Evolutionary conservation across 30 jellyfish, hydroid and myxozoan species (phyloP).

Genomic region (Aurelia sp.): DNA sequence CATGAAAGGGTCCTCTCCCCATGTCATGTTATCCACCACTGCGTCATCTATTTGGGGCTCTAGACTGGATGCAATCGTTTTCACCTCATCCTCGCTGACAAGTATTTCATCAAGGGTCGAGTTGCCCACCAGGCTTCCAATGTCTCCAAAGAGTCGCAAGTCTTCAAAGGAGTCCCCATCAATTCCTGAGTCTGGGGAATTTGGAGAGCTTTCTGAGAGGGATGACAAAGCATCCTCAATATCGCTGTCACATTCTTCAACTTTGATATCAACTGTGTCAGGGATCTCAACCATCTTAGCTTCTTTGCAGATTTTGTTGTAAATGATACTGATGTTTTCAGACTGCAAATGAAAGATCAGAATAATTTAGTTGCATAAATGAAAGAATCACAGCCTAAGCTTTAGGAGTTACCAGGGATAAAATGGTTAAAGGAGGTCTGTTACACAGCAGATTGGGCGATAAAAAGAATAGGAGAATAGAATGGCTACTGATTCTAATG

Average conservation of each 20-base stretch:
- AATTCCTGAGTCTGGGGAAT: slow-evolving; percentile 87
- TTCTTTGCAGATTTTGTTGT: slow-evolving; percentile 36
- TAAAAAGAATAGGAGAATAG: too few relatives aligned
- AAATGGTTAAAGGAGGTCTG: too few relatives aligned
- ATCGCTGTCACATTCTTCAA: slow-evolving; percentile 91
- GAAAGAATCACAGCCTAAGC: neutral
- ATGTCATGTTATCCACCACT: slow-evolving; percentile 59
- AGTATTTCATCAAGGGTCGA: slow-evolving; percentile 89
- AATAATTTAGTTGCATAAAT: neutral
- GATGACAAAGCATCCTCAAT: slow-evolving; percentile 87
- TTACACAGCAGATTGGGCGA: too few relatives aligned
- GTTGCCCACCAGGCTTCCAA: slow-evolving; percentile 99
- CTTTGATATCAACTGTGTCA: slow-evolving; percentile 72
- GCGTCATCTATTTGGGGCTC: slow-evolving; percentile 61
- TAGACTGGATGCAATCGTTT: slow-evolving; percentile 53
- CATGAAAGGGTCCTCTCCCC: slow-evolving; percentile 85
- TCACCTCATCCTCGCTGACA: slow-evolving; percentile 54
- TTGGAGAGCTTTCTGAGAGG: slow-evolving; percentile 86
- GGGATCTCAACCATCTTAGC: slow-evolving; percentile 56
- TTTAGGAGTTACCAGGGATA: neutral
- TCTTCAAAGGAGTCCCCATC: slow-evolving; percentile 75
- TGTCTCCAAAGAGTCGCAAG: slow-evolving; percentile 82
- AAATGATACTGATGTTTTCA: slow-evolving; percentile 63
- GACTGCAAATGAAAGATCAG: slow-evolving; percentile 27
- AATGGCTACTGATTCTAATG: too few relatives aligned